Evolutionary conservation across 2,888 invertebrate genomes (phyloP).

Genomic region (Chydorus sphaericus): DNA sequence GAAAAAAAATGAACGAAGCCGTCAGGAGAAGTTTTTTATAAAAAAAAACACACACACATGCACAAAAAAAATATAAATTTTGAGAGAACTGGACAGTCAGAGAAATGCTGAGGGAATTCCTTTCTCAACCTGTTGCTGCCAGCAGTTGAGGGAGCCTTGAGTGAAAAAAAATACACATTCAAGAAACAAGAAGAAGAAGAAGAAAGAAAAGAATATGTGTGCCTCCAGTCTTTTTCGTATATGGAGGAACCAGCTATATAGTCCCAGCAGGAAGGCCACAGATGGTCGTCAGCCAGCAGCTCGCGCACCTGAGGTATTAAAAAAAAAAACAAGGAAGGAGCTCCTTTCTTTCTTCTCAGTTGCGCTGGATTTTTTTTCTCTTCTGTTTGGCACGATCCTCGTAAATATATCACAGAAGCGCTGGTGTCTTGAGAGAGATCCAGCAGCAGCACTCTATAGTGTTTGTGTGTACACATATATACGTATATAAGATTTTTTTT

Average conservation of each 20-base stretch:
- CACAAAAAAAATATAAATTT: neutral
- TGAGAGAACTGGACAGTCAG: too few relatives aligned
- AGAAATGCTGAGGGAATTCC: too few relatives aligned
- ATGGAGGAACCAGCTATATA: neutral
- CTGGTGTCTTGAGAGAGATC: neutral
- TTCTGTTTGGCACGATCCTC: too few relatives aligned
- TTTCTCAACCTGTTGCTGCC: too few relatives aligned
- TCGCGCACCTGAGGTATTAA: slow-evolving; percentile 1
- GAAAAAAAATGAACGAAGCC: neutral
- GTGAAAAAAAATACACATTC: neutral
- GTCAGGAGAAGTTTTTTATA: neutral
- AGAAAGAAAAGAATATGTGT: neutral
- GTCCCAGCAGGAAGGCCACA: slow-evolving; percentile 6
- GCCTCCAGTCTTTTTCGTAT: neutral
- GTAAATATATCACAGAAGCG: too few relatives aligned
- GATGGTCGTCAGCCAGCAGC: slow-evolving; percentile 8
- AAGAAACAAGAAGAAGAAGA: neutral
- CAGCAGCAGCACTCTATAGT: neutral
- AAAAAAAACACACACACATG: neutral
- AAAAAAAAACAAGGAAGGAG: neutral
- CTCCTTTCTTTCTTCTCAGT: neutral
- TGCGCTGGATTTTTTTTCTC: neutral
- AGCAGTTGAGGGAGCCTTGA: neutral
- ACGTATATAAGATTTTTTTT: neutral
- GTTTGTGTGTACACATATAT: neutral